A percentile compares a stretch with the other conserved stretches of the same genome.
Evolutionary conservation across 2,113 vertebrate species (phyloP).

Genomic region (Nothobranchius furzeri): DNA sequence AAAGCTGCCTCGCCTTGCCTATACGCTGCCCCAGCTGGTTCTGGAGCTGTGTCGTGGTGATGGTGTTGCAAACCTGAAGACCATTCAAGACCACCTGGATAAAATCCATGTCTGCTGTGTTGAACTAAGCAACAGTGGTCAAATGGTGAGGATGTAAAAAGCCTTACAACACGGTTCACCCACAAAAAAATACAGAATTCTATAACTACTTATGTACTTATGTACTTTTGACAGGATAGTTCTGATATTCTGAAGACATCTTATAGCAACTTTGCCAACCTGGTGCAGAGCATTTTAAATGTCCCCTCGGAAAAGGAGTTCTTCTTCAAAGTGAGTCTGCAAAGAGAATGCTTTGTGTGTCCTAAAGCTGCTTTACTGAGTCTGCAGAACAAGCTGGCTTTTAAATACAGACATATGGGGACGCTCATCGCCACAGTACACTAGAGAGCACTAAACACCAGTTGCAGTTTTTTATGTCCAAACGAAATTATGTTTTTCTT

Average conservation of each 20-base stretch:
- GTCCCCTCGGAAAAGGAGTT: conserved; percentile 61
- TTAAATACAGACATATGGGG: no score
- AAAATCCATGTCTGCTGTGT: conserved; percentile 54
- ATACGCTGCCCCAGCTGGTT: conserved; percentile 44
- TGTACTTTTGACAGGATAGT: conserved; percentile 27
- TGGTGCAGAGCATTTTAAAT: conserved; percentile 61
- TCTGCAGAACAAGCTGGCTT: no score
- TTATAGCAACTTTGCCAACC: conserved; percentile 58
- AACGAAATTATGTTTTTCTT: no score
- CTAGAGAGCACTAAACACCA: no score
- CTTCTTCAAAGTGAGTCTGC: conserved; percentile 58
- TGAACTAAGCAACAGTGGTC: conserved; percentile 40
- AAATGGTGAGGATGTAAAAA: conserved; percentile 37
- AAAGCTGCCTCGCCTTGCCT: no score
- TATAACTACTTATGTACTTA: neutral
- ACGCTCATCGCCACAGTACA: no score
- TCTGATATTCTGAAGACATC: conserved; percentile 48
- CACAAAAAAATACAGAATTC: neutral
- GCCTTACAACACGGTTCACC: neutral
- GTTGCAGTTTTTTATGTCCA: no score
- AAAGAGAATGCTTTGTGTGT: neutral
- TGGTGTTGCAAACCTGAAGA: conserved; percentile 39
- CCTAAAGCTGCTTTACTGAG: neutral
- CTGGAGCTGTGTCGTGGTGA: conserved; percentile 65
- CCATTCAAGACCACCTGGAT: conserved; percentile 66